Base-by-base conservation (phyloP, 2,113 vertebrate genomes). In the Pelvicachromis taeniatus region DNA sequence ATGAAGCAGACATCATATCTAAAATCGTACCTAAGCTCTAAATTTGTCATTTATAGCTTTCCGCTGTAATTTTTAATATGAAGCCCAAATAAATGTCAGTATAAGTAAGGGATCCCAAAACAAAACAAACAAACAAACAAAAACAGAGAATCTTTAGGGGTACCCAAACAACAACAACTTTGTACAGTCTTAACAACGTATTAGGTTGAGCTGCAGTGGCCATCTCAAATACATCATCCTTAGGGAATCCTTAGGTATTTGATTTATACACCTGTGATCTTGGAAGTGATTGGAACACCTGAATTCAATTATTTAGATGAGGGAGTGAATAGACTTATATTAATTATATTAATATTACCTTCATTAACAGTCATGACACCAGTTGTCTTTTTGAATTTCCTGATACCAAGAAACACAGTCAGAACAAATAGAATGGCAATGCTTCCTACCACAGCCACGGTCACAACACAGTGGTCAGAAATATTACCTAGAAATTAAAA, bases 401-500 rank as follows among this genome's bases (percentile, higher is more conserved):
- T 5, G 53, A 70, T 40, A 3, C 45, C 10, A 68, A 61, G 31
- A 77, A 65, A 55, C 50, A 52, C 8, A 77, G 21, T 78, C 50
- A 56, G 5, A 31, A 55, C 4, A 50, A 85, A 59, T 2, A 78
- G 29, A n/a, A 10, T 6, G 1, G 12, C 4, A 11, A 1, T 0
- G 33, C 35, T 23, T 38, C 1, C 21, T 38, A 31, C n/a, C 10
- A 83, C 29, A 33, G 7, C 29, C 68, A 68, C 3, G 48, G 45
- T 9, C 19, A 52, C 52, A 56, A 26, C 26, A 26, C 26, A 26
- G 26, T 26, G 26, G 26, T 26, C 26, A 26, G 26, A 3, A 26
- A 26, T 26, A 26, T 26, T 14, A 13, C 4, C 77, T 88, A 58
- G 16, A 70, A 87, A 85, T 85, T 26, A 2, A 9, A 85, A 58